These are phyloP conservation scores for Ditula angustiorana DNA, from an alignment of 2,888 invertebrate genomes.

Conservation along the genomic window DNA sequence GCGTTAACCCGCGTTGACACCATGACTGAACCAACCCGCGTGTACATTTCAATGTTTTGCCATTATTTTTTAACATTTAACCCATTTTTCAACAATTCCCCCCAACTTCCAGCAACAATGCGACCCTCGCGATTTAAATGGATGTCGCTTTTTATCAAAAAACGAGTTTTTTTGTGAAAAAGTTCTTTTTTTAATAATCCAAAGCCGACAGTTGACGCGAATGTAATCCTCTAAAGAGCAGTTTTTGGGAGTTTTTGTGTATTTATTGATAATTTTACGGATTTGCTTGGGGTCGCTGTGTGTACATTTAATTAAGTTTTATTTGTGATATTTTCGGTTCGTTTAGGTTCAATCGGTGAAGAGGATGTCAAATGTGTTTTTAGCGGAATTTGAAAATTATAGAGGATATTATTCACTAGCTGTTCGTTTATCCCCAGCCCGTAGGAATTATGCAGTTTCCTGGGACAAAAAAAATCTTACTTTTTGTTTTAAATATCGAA, in stretches of 20 bases:
- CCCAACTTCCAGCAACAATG: constrained; percentile 65
- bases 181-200: constrained; percentile 69
- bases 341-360: constrained; percentile 31
- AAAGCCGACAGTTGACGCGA: constrained; percentile 85
- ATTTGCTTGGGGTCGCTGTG: constrained; percentile 47
- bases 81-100: constrained; percentile 82
- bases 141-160: constrained; percentile 74
- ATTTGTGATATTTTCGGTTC: constrained; percentile 37
- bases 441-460: too few relatives aligned
- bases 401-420: too few relatives aligned
- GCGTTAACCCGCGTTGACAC: constrained; percentile 50
- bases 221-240: constrained; percentile 83
- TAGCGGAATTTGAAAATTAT: neutral
- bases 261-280: constrained; percentile 70
- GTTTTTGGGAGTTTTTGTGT: constrained; percentile 71
- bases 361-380: constrained; percentile 20
- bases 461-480: too few relatives aligned
- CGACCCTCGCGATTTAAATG: constrained; percentile 78
- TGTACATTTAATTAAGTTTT: constrained; percentile 41
- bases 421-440: too few relatives aligned
- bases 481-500: too few relatives aligned
- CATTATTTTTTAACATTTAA: constrained; percentile 76
- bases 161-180: constrained; percentile 61
- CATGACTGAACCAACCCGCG: constrained; percentile 50
- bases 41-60: constrained; percentile 64